Evolutionary conservation across 2,113 vertebrate genomes (phyloP).

Genomic region (Genyomyrus donnyi): DNA sequence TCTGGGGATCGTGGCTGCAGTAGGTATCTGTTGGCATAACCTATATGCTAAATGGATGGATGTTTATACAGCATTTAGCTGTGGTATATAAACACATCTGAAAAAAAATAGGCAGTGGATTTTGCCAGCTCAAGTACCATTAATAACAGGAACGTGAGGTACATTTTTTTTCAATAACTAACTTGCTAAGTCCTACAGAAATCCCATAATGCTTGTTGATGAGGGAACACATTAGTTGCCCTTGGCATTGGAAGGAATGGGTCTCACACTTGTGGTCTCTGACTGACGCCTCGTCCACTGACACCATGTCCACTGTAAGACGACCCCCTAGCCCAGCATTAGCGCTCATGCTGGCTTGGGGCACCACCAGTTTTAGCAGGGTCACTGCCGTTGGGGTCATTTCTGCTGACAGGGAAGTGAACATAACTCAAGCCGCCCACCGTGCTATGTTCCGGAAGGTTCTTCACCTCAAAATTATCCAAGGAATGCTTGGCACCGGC

Average conservation of each 20-base stretch:
- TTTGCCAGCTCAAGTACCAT: not conserved
- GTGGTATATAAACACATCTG: not conserved
- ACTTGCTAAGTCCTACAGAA: not conserved
- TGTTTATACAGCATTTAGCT: not conserved
- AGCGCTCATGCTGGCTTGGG: not conserved
- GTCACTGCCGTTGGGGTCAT: not conserved
- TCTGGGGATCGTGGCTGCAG: not conserved
- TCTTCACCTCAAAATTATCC: slow-evolving; percentile 19
- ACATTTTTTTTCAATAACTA: not conserved
- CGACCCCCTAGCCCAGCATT: not conserved
- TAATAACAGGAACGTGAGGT: not conserved
- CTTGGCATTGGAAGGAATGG: not conserved
- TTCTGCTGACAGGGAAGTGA: not conserved
- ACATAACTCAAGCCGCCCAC: slow-evolving; percentile 19
- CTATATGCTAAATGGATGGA: not conserved
- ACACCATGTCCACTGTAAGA: not conserved
- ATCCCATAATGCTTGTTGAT: not conserved
- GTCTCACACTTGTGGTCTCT: not conserved
- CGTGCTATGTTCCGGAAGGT: slow-evolving; percentile 17
- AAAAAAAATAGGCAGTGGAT: not conserved
- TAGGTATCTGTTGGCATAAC: not conserved
- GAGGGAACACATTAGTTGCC: not conserved
- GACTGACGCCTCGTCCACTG: not conserved
- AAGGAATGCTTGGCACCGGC: not conserved
- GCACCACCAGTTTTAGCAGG: slow-evolving; percentile 11